These are phyloP conservation scores for Prionailurus viverrinus DNA, from an alignment of 2,113 vertebrate genomes.

Conservation along the genomic window DNA sequence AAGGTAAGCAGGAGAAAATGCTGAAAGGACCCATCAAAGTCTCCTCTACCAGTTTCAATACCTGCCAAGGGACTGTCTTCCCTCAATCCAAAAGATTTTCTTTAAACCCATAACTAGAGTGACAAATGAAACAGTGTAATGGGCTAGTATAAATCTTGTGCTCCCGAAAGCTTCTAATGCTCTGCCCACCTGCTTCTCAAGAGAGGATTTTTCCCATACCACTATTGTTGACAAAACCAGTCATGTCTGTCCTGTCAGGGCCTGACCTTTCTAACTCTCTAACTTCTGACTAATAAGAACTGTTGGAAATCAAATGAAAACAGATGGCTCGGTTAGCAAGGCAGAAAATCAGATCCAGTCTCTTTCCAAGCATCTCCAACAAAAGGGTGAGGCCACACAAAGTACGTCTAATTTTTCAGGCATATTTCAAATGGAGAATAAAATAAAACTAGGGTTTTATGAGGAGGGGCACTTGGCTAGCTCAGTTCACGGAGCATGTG, in stretches of 20 bases:
- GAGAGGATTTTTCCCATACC: not conserved
- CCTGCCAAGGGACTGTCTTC: not conserved
- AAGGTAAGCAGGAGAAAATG: not conserved
- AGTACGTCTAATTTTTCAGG: not conserved
- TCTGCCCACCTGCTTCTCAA: not conserved
- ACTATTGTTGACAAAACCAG: not conserved
- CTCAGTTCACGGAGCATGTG: not conserved
- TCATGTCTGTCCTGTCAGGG: not conserved
- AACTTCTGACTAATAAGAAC: not conserved
- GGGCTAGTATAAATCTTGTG: not conserved
- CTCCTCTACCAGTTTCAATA: not conserved
- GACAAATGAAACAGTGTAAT: not conserved
- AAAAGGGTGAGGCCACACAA: not conserved
- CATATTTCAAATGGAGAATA: not conserved
- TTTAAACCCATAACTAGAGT: not conserved
- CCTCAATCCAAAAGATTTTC: not conserved
- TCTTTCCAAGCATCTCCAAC: not conserved
- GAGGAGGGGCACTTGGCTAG: not conserved
- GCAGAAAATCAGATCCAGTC: conserved; percentile 22
- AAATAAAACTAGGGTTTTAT: not conserved
- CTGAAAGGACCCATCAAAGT: not conserved
- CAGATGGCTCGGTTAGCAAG: not conserved
- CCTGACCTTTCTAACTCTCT: not conserved
- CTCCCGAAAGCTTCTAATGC: not conserved
- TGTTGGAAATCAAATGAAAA: conserved; percentile 30